Base-by-base conservation (phyloP, 2,113 vertebrate species). In the Argyrosomus japonicus region DNA sequence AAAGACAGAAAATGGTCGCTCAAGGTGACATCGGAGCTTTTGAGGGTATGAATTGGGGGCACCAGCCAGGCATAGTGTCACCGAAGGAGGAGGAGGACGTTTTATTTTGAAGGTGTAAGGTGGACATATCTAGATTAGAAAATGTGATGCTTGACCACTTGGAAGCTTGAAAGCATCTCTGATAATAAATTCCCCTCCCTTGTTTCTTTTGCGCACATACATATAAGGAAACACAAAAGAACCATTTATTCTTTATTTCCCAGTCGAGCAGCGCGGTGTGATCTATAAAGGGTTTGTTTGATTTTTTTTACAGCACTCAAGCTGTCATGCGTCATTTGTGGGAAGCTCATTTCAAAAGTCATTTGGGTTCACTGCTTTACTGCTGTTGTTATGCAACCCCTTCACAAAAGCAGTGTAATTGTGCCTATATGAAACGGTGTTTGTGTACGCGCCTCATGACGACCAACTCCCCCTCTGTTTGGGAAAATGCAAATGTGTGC, bases 241-340 rank as follows among this genome's bases (percentile, higher is more conserved):
- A 78, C 54, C 18, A 71, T 83, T 86, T 63, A 36, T 2, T 68
- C 45, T 87, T 90, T 77, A 86, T 92, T 89, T 90, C 84, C 91
- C 87, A 61, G 58, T 67, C 17, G 53, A 72, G 57, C 62, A 19
- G 43, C 60, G 19, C 23, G 64, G 72, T 86, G 65, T 5, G 6
- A 80, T 85, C 87, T 83, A 77, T 77, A 69, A 88, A 87, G 77
- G 53, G 43, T 81, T 81, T 67, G 76, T 70, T 83, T 82, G 68
- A 68, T 86, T 90, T 40, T 32, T 32, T 91, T 86, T 86, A 88
- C 80, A 82, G 88, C 89, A 90, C 87, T 90, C 88, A 79, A 89
- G 91, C 86, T 89, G 83, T 82, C 83, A 71, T 90, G 85, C 72
- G 53, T 92, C 86, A 82, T 88, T 89, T 89, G 88, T 87, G 69